Conservation (phyloP, 2,888 invertebrate genomes). For the Drosophila planitibia region DNA sequence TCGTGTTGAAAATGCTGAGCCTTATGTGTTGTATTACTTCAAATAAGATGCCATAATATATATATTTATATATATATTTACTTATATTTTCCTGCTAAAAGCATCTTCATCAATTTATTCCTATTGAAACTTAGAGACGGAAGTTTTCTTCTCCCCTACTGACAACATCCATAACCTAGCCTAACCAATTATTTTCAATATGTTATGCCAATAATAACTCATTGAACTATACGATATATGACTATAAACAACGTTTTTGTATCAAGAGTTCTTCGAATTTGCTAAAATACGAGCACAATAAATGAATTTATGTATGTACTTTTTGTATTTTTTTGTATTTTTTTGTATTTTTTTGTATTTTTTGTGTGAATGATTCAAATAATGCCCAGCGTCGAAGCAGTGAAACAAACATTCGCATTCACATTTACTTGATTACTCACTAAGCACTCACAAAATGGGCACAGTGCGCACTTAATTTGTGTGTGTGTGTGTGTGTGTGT, state of each 20-base stretch:
- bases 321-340: neutral
- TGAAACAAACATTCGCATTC: slow-evolving; percentile 31
- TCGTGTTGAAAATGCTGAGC: neutral
- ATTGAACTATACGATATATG: neutral
- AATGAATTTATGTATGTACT: neutral
- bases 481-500: slow-evolving; percentile 13
- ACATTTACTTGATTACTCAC: slow-evolving; percentile 65
- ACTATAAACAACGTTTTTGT: neutral
- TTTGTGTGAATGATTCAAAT: slow-evolving; percentile 47
- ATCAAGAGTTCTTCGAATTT: neutral
- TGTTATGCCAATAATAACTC: neutral
- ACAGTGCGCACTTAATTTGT: slow-evolving; percentile 61
- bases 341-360: neutral
- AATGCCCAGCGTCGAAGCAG: slow-evolving; percentile 15
- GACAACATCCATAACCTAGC: no score
- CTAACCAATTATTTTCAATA: no score
- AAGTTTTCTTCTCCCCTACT: no score
- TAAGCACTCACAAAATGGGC: slow-evolving; percentile 65
- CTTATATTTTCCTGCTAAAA: neutral
- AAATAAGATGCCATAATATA: neutral
- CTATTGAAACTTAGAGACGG: no score
- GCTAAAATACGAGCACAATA: neutral
- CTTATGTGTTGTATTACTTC: neutral
- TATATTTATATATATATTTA: neutral
- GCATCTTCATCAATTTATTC: neutral